Percentiles rank a stretch among this genome's conserved stretches.
Conservation (phyloP, 2,888 invertebrate genomes). For the Parnassius apollo region DNA sequence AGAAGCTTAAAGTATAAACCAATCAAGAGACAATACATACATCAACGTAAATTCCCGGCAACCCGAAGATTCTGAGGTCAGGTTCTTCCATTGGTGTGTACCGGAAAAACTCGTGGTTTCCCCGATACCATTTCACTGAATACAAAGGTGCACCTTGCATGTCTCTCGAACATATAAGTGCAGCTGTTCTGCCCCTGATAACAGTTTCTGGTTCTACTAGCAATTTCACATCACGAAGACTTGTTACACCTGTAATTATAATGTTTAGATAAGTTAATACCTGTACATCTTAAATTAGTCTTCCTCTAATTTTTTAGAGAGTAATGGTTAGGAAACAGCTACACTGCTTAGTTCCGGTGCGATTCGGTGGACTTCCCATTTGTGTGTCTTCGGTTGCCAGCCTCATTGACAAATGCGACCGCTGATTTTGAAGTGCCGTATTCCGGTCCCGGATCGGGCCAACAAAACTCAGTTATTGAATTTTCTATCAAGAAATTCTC, state of each 20-base stretch:
- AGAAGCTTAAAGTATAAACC: too few species aligned
- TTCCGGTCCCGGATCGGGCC: too few species aligned
- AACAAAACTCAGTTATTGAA: too few species aligned
- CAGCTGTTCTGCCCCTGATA: constrained; percentile 84
- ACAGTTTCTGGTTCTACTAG: constrained; percentile 86
- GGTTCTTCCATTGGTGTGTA: constrained; percentile 89
- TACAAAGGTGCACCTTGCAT: constrained; percentile 89
- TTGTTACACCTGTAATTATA: constrained; percentile 78
- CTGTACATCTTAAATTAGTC: too few species aligned
- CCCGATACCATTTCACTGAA: constrained; percentile 93
- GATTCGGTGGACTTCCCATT: too few species aligned
- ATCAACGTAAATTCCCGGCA: constrained; percentile 89
- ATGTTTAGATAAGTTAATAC: background rate
- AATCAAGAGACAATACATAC: constrained; percentile 80
- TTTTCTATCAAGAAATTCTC: too few species aligned
- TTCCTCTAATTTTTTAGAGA: too few species aligned
- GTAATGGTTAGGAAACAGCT: too few species aligned
- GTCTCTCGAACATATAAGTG: constrained; percentile 88
- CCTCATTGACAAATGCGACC: too few species aligned
- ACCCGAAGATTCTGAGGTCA: constrained; percentile 86
- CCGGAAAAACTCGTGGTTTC: constrained; percentile 91
- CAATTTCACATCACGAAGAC: constrained; percentile 86
- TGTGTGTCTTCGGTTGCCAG: too few species aligned
- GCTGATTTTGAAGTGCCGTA: too few species aligned
- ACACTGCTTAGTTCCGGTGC: too few species aligned